Evolutionary conservation across 1,140 invertebrate genomes (phyloP), one percentile per base, ranked within the genome.

Genomic region (Meloidogyne hapla): DNA sequence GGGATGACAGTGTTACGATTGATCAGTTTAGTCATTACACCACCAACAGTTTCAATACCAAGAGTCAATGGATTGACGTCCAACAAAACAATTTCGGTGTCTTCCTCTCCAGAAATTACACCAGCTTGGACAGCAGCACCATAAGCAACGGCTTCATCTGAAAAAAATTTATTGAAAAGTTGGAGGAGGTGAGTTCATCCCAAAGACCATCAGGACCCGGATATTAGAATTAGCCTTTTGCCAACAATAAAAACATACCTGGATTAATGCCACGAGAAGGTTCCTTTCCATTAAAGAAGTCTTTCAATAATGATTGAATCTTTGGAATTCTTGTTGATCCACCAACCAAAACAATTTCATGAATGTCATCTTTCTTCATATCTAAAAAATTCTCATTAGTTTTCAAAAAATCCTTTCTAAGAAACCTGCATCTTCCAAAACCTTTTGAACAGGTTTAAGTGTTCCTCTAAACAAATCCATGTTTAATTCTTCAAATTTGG

Each of bases 401-500:
- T 48, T 56, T n/a, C 18, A 56, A n/a, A 6, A 15, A 56, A n/a
- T 18, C 4, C 4, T 48, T 18, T 18, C 4, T n/a, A 56, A 56
- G n/a, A 56, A 56, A 56, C 48, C 48, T 72, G 95, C 94, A 89
- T 99, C 97, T 89, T 98, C 95, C 79, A 99, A 89, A 48, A 95
- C 93, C 87, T 96, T 96, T 85, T 95, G 93, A 18, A 99, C 96
- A 12, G 96, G 96, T 88, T 98, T 98, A 89, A 99, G 91, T 3
- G 97, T 99, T 28, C 94, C 95, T 84, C 94, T 91, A 93, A 99
- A 99, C 45, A 99, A 90, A 88, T 99, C 95, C 93, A 98, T 95
- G 91, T 99, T 99, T 85, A 99, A 89, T 89, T 99, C 97, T 88
- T 99, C 97, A 88, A 99, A 99, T 90, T 98, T 98, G 84, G 97